Evolutionary conservation across 2,888 invertebrate genomes (phyloP), one percentile per base, ranked within the genome.

Genomic region (Flabesymbios commensalis): DNA sequence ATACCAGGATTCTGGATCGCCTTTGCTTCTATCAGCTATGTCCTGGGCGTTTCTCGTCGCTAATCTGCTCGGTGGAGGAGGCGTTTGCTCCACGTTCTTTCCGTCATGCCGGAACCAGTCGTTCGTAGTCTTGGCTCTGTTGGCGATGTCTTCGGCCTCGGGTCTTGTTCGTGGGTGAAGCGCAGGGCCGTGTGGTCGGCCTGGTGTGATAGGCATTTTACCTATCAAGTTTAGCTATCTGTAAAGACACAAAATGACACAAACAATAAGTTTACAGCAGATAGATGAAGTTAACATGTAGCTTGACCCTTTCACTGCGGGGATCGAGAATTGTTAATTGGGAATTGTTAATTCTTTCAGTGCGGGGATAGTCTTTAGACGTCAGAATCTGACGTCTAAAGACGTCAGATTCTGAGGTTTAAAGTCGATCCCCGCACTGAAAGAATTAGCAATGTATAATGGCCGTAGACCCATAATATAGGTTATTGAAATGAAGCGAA

Each of bases 71-170:
- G 56, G 32, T 2, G 55, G 55, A 10, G 54, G 59, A 3, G 61
- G 45, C 17, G 54, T 28, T 2, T 32, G 47, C 56, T 70, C 65
- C 1, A 61, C 58, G 52, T 70, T 68, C 53, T 68, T 64, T 3
- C 68, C 69, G 42, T 70, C 67, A 48, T 71, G 69, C 1, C 68
- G 47, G 57, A 67, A 67, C 71, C 71, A 72, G 58, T 72, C 68
- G 42, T 54, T 53, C 1, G 64, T 65, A 17, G 47, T 48, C 24
- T 59, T 51, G 31, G 57, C 64, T 31, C 63, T 65, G 39, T 56
- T 22, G 14, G 72, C 72, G 33, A 57, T 59, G 33, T 66, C 69
- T 3, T 51, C 43, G 10, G 68, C 70, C 47, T 70, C 71, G 1
- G 63, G 63, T 36, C 60, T 33, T 17, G 68, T 67, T 7, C 70